A percentile compares a stretch with the other conserved stretches of the same genome.
Evolutionary conservation across 2,888 invertebrate species (phyloP).

Genomic region (Mesoligia furuncula): DNA sequence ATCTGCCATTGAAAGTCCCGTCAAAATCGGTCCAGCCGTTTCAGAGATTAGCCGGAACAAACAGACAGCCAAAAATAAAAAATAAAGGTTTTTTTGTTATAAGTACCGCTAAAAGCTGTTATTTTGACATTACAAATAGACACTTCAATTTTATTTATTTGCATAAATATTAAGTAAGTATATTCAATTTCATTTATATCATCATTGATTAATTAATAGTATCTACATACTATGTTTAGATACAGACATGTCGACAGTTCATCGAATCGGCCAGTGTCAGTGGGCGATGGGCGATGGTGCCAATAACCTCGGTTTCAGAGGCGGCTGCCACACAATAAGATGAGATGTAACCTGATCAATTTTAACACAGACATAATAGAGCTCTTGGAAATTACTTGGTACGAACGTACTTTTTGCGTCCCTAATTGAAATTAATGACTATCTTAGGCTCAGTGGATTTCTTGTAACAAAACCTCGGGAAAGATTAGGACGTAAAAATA

Average conservation of each 20-base stretch:
- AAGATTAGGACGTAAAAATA: not conserved
- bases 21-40: not conserved
- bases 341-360: slow-evolving; percentile 20
- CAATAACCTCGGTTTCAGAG: slow-evolving; percentile 61
- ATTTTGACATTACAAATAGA: not conserved
- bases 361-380: not conserved
- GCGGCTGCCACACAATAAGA: slow-evolving; percentile 48
- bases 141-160: not conserved
- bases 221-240: slow-evolving; percentile 10
- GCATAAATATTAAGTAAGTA: too few relatives aligned
- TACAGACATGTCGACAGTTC: slow-evolving; percentile 48
- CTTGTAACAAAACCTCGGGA: not conserved
- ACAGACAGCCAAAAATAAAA: too few relatives aligned
- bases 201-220: slow-evolving; percentile 19
- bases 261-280: slow-evolving; percentile 52
- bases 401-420: not conserved
- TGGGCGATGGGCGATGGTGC: slow-evolving; percentile 58
- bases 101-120: not conserved
- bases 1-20: not conserved
- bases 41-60: not conserved
- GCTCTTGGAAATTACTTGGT: not conserved
- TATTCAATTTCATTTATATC: not conserved
- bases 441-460: not conserved
- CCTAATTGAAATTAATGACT: slow-evolving; percentile 14
- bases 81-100: not conserved